Evolutionary conservation across 37 sponge, comb jelly and placozoan genomes (phyloP), one percentile per base, ranked within the genome.

Genomic region (Halichondria panicea): DNA sequence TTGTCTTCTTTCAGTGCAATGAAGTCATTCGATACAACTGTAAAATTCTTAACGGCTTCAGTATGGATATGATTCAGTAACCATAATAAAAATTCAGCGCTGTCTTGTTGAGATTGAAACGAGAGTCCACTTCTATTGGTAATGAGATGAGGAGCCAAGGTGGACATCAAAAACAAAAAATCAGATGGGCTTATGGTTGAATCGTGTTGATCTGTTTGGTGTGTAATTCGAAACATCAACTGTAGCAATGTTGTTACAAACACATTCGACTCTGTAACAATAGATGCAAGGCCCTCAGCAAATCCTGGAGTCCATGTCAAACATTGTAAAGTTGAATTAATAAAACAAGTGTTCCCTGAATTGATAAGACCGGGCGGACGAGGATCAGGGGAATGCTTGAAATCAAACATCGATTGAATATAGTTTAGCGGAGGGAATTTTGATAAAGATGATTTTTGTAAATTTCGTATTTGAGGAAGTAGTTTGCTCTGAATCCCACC

Each of bases 61-160:
- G 71, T 19, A 28, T 88, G 78, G 11, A 88, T 64, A 6, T 48
- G 34, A 25, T 88, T 74, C 15, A 88, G 62, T 13, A 88, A 31
- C 83, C 78, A 88, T 0, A 88, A 34, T 8, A 88, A 67, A 55
- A 82, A 88, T 55, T 88, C 89, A 0, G 78, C 83, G 0, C 79
- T 78, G 66, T 88, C 89, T 64, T 88, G 89, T 42, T 88, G 89
- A 1, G 73, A 55, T 58, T 88, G 89, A 32, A 33, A 5, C 25
- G 15, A 6, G 6, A 9, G 3, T 24, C 38, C 31, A 1, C 35
- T 54, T 36, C 31, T 45, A 18, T 44, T 2, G 12, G 66, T 43
- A 18, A 85, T 79, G 19, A 85, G 67, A 39, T 85, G 72, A 7
- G 78, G 78, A 21, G 72, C 78, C 6, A 78, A 1, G 0, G 5